Evolutionary conservation across 2,797 vertebrate genomes (phyloP).

Genomic region (Capromys pilorides): DNA sequence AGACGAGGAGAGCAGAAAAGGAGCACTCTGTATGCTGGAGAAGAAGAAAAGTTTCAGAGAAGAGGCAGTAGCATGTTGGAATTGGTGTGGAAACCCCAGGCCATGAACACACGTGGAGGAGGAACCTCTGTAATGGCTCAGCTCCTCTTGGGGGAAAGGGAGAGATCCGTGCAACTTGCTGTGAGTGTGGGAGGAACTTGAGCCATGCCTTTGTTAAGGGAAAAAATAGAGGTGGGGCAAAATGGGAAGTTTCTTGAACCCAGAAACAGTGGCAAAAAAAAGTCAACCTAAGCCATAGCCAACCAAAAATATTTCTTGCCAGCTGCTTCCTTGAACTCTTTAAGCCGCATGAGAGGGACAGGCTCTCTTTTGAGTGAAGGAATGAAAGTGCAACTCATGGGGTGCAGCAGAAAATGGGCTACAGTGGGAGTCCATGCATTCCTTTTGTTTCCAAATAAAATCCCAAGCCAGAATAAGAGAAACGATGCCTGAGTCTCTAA

Average conservation of each 20-base stretch:
- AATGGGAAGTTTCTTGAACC: background rate
- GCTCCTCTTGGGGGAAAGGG: background rate
- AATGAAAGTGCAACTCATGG: background rate
- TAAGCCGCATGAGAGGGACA: background rate
- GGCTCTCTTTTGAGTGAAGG: background rate
- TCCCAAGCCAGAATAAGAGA: slow-evolving; percentile 12
- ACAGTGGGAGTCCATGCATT: fast-evolving
- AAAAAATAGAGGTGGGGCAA: background rate
- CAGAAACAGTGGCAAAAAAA: background rate
- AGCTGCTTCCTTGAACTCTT: background rate
- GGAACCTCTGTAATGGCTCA: fast-evolving
- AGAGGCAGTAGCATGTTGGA: fast-evolving
- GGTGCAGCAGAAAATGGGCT: fast-evolving
- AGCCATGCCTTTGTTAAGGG: background rate
- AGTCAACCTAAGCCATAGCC: background rate
- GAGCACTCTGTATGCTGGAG: background rate
- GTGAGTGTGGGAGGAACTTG: background rate
- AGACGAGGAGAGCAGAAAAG: background rate
- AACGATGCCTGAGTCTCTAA: background rate
- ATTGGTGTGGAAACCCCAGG: background rate
- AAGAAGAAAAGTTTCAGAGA: background rate
- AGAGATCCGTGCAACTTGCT: no score
- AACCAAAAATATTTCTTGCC: background rate
- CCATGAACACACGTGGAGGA: fast-evolving
- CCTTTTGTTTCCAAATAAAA: background rate